These are phyloP conservation scores for Otocyon megalotis DNA, from an alignment of 2,113 vertebrate species.

Conservation along the genomic window DNA sequence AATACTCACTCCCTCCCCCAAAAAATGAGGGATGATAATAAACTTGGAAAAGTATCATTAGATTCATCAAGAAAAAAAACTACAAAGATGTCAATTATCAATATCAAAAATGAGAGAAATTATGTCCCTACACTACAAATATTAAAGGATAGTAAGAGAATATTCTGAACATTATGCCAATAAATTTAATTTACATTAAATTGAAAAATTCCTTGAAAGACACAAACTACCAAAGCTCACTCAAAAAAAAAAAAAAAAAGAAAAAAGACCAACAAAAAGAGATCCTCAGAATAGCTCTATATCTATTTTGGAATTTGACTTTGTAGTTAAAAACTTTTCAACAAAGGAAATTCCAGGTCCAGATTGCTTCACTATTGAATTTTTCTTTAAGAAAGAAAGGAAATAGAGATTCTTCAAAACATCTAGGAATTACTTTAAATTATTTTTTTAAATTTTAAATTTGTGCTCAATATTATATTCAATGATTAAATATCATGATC, in stretches of 20 bases:
- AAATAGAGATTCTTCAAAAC: not conserved
- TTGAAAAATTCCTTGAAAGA: not conserved
- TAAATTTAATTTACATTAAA: not conserved
- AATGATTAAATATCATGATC: not conserved
- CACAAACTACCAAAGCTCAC: not conserved
- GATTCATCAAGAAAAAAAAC: not conserved
- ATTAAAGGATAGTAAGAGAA: not conserved
- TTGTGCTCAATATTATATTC: not conserved
- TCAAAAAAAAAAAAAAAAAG: not conserved
- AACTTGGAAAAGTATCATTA: not conserved
- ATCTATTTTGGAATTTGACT: not conserved
- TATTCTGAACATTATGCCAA: not conserved
- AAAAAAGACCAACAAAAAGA: not conserved
- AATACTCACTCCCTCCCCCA: not conserved
- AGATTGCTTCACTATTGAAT: not conserved
- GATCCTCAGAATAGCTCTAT: not conserved
- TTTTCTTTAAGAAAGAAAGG: not conserved
- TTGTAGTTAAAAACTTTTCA: not conserved
- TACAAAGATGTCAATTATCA: not conserved
- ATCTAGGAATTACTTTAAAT: not conserved
- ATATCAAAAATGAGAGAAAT: not conserved
- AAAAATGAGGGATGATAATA: not conserved
- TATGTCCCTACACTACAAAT: not conserved
- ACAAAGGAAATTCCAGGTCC: not conserved
- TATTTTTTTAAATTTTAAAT: not conserved